Evolutionary conservation across 2,113 vertebrate species (phyloP), one percentile per base, ranked within the genome.

Genomic region (Micromys minutus): DNA sequence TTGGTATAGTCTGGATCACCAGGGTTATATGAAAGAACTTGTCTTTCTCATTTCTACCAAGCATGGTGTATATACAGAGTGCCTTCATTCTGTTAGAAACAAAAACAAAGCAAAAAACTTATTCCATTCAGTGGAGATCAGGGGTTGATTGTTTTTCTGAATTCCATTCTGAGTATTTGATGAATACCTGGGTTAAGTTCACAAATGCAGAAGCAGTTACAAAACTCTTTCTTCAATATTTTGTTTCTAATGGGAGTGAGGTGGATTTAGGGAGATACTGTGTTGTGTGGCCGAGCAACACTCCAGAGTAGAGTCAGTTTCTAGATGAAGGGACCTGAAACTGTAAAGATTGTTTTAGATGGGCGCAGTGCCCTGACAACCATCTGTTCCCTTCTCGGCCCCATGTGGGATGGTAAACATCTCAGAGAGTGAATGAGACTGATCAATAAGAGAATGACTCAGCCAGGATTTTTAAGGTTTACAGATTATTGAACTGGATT

Each of bases 401-500:
- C 91, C 76, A 87, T 89, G 50, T 94, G 91, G 86, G 61, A 85
- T 42, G 91, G 84, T 47, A 94, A 83, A 87, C 90, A 26, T 79
- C 81, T 94, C 55, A 69, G 83, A 90, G 52, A 93, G 92, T 94
- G 93, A 89, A 96, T 92, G 92, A 72, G 84, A 61, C 92, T 84
- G 90, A 75, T 95, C 72, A 87, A 85, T 94, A 92, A 94, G 83
- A 65, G 80, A 89, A 89, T 93, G 75, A 91, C 39, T 96, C 75
- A 91, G 11, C 90, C 39, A 93, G 57, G 15, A 72, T 67, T 93
- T 94, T 91, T 91, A 91, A 71, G 69, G 90, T 61, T 95, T 55
- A 79, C 67, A 90, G n/a, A 95, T 93, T 67, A 61, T 90, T 94
- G 76, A 97, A 87, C 88, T 87, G 47, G 17, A 89, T 90, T 96